Evolutionary conservation across 2,113 vertebrate genomes (phyloP), one percentile per base, ranked within the genome.

Genomic region (Panthera leo): DNA sequence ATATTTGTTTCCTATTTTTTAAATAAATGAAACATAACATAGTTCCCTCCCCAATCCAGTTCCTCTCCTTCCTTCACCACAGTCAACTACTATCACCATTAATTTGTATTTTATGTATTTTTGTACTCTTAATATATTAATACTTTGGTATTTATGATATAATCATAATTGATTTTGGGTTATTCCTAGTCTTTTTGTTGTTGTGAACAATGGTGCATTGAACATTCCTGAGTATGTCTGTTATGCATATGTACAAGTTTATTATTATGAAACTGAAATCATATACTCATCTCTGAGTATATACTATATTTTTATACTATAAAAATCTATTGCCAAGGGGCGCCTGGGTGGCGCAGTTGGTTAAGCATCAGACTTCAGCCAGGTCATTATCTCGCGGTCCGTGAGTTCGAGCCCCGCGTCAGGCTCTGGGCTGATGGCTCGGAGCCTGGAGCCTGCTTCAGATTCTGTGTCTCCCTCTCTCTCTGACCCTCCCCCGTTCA

Each of bases 31-130:
- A 79, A 91, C 23, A 63, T 85, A 93, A 53, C 19, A 34, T 48
- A 85, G 39, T 92, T 95, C 19, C 48, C 3, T 85, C 12, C 25
- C n/a, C 16, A 70, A n/a, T 91, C n/a, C 25, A 76, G 5, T 78
- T 76, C 58, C n/a, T 95, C 18, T 70, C 16, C 63, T 34, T 55
- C 19, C 45, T 91, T 91, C 25, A 91, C n/a, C 29, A 67, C 9
- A 89, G 34, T 2, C 36, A 90, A 29, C 14, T 53, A 42, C 51
- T 96, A 7, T 89, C 80, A 80, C 6, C 61, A 67, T 92, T 85
- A 80, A 48, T 93, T 93, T 11, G 42, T 95, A 21, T 86, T 83
- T 95, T 91, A 83, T 71, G 18, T 88, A 63, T 88, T 79, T 93
- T 53, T 63, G 2, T 70, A 53, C 34, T 67, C 83, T 94, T 93